These are phyloP conservation scores for Microctenopoma steveboyesi DNA, from an alignment of 2,797 vertebrate species.

Conservation along the genomic window DNA sequence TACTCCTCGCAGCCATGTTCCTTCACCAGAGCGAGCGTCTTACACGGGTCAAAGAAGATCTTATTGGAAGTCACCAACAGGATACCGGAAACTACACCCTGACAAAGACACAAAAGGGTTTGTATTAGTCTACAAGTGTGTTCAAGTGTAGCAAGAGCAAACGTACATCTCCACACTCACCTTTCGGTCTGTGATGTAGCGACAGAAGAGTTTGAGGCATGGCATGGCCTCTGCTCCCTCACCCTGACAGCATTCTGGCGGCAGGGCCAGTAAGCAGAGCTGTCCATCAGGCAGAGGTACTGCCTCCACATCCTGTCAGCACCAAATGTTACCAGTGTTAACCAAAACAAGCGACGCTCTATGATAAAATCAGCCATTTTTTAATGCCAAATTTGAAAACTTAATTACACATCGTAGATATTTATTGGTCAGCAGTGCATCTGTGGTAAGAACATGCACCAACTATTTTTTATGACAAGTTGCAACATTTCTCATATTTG, in stretches of 20 bases:
- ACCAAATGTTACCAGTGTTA: neutral
- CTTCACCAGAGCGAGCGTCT: slow-evolving; percentile 84
- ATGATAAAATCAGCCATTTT: too few species aligned
- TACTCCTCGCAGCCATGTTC: slow-evolving; percentile 87
- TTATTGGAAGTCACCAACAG: slow-evolving; percentile 84
- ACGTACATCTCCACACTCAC: slow-evolving; percentile 51
- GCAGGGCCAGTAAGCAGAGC: slow-evolving; percentile 84
- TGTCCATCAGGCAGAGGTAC: slow-evolving; percentile 85
- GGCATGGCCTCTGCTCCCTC: slow-evolving; percentile 72
- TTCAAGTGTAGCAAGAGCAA: neutral
- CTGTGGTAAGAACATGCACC: too few species aligned
- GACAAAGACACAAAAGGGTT: slow-evolving; percentile 1
- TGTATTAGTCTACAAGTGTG: neutral
- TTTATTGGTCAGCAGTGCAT: too few species aligned
- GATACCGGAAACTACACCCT: slow-evolving; percentile 86
- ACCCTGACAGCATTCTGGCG: slow-evolving; percentile 81
- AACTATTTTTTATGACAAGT: too few species aligned
- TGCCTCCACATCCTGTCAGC: slow-evolving; percentile 84
- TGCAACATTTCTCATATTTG: too few species aligned
- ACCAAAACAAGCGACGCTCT: too few species aligned
- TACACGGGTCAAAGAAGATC: slow-evolving; percentile 87
- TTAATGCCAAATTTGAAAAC: too few species aligned
- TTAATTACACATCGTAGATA: too few species aligned
- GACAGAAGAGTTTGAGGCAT: slow-evolving; percentile 85
- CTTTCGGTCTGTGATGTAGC: slow-evolving; percentile 86